A percentile compares a stretch with the other conserved stretches of the same genome.
Evolutionary conservation across 1,140 invertebrate genomes (phyloP).

Genomic region (Oncopeltus fasciatus): DNA sequence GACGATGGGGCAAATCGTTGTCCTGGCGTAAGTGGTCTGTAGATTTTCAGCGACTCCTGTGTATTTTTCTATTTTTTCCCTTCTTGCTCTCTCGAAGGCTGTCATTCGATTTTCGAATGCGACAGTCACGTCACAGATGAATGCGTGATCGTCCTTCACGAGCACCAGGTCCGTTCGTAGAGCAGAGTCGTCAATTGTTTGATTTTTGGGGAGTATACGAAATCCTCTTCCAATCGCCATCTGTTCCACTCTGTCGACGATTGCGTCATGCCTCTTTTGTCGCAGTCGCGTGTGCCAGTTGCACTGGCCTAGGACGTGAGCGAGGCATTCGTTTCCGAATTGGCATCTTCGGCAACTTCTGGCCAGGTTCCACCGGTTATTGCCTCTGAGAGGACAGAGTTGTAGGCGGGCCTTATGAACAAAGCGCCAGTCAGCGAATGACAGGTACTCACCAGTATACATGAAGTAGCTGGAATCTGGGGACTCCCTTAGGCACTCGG

Average conservation of each 20-base stretch:
- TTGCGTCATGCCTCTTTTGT: background rate
- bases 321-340: background rate
- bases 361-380: background rate
- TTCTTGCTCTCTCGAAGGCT: background rate
- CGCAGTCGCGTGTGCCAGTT: conserved; percentile 6
- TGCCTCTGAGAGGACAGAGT: conserved; percentile 24
- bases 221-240: background rate
- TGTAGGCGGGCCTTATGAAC: conserved; percentile 24
- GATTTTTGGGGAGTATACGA: background rate
- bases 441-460: conserved; percentile 7
- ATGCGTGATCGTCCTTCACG: background rate
- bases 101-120: background rate
- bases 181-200: background rate
- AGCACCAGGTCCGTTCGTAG: background rate
- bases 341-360: background rate
- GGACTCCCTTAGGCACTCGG: background rate
- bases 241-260: background rate
- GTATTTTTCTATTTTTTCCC: background rate
- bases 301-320: background rate
- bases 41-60: background rate
- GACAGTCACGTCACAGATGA: background rate
- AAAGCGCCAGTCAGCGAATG: conserved; percentile 26
- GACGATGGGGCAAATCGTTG: background rate
- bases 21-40: background rate
- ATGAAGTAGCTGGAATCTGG: conserved; percentile 19